Conservation (phyloP, 2,888 invertebrate genomes). For the Bimastos eiseni region DNA sequence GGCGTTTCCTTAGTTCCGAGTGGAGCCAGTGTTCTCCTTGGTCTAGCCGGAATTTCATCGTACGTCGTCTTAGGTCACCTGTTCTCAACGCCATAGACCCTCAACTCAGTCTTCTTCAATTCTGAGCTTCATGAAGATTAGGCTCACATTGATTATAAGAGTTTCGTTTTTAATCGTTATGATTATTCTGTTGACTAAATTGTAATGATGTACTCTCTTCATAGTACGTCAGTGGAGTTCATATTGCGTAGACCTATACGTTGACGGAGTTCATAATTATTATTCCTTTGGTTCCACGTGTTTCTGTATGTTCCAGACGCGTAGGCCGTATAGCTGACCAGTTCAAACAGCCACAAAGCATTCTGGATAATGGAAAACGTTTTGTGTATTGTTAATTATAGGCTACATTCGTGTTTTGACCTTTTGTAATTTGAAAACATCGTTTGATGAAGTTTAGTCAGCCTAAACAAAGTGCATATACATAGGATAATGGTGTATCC, state of each 20-base stretch:
- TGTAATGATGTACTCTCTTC: too few species aligned
- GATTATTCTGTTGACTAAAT: too few species aligned
- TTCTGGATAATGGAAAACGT: not conserved
- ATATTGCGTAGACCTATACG: too few species aligned
- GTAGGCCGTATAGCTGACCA: not conserved
- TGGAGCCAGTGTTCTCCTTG: not conserved
- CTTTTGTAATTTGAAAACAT: not conserved
- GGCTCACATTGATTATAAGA: too few species aligned
- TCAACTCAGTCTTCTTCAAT: not conserved
- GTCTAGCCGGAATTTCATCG: not conserved
- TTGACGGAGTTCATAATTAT: too few species aligned
- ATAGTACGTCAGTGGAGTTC: too few species aligned
- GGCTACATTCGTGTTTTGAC: too few species aligned
- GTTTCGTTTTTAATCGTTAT: too few species aligned
- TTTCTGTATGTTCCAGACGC: not conserved
- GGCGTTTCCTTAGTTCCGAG: not conserved
- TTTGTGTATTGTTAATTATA: not conserved
- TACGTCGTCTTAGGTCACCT: not conserved
- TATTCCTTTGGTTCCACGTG: too few species aligned
- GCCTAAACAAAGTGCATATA: not conserved
- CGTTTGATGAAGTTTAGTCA: not conserved
- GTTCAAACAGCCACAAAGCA: not conserved
- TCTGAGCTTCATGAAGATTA: too few species aligned
- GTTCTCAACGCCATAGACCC: not conserved
- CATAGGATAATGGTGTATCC: not conserved